Evolutionary conservation across 2,888 invertebrate species (phyloP).

Genomic region (Rhaphigaster nebulosa): DNA sequence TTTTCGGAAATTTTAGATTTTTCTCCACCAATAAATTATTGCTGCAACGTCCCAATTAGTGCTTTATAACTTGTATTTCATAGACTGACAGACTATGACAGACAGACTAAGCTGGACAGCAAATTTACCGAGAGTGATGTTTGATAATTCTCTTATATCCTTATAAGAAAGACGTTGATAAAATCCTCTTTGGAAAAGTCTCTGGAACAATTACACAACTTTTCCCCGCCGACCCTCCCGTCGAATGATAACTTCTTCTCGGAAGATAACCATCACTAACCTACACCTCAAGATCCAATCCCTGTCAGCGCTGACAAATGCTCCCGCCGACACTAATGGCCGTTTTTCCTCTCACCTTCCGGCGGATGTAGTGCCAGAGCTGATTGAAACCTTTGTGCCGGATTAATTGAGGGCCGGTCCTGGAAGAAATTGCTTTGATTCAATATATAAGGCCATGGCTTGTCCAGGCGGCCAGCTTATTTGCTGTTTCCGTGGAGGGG

Average conservation of each 20-base stretch:
- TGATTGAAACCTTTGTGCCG: slow-evolving; percentile 53
- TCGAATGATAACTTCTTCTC: not conserved
- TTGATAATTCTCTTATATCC: slow-evolving; percentile 11
- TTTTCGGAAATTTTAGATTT: no score
- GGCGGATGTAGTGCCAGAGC: not conserved
- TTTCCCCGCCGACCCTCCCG: not conserved
- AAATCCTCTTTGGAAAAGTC: not conserved
- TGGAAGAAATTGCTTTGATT: slow-evolving; percentile 55
- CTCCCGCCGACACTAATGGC: not conserved
- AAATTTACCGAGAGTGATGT: not conserved
- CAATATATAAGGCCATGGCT: slow-evolving; percentile 50
- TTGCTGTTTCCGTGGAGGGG: slow-evolving; percentile 47
- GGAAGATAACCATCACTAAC: not conserved
- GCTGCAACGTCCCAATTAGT: no score
- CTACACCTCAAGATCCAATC: slow-evolving; percentile 16
- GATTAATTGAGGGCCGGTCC: slow-evolving; percentile 51
- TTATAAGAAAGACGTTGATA: not conserved
- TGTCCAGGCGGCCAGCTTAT: slow-evolving; percentile 36
- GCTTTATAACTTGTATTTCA: not conserved
- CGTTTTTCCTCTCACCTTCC: slow-evolving; percentile 46
- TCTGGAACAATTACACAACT: slow-evolving; percentile 14
- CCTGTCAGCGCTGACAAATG: slow-evolving; percentile 12
- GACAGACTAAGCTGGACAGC: not conserved
- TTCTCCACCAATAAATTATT: no score
- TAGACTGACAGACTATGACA: not conserved